Base-by-base conservation (phyloP, 2,113 vertebrate genomes). In the Tilapia sparmanii region DNA sequence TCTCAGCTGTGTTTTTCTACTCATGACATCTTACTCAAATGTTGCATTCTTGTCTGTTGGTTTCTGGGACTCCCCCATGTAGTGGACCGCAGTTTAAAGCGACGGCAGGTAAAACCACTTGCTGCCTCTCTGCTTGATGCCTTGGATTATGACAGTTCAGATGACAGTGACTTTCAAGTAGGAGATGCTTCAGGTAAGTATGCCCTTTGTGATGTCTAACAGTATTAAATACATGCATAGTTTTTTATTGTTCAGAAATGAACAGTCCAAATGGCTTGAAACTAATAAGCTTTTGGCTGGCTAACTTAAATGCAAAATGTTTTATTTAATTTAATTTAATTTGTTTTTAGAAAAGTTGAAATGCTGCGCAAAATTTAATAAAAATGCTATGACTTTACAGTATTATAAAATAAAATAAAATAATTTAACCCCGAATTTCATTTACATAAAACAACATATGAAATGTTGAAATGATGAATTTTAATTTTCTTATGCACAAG, bases 111-210 rank as follows among this genome's bases (percentile, higher is more conserved):
- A 96, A 99, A 99, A 96, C 98, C 99, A 85, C 97, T 99, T 93
- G 98, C 99, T 93, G 98, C 98, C 94, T 99, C 99, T 33, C 97
- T 99, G 84, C 95, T 99, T 54, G 99, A 99, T 95, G 98, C 97
- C 89, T 96, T 99, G 96, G 99, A 99, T 96, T 99, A 99, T 94
- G 98, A 99, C 97, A 99, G 99, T 96, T 99, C 99, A 80, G 99
- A 99, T 94, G 99, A 99, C 97, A 99, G 99, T 95, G 99, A 99
- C 96, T 99, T 99, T 96, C 97, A 99, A 97, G 98, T 99, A 93
- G 99, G 98, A 95, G 98, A 99, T 96, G 98, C 98, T 35, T 98
- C 98, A 97, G 99, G 99, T 99, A 97, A 97, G 66, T 15, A 35
- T 47, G 24, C 31, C 59, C 29, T 82, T 8, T 54, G 9, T 7